Percentiles rank a stretch among this genome's conserved stretches.
phyloP scores from a whole-genome alignment of 2,113 vertebrate genomes.

The Ginglymostoma cirratum region DNA sequence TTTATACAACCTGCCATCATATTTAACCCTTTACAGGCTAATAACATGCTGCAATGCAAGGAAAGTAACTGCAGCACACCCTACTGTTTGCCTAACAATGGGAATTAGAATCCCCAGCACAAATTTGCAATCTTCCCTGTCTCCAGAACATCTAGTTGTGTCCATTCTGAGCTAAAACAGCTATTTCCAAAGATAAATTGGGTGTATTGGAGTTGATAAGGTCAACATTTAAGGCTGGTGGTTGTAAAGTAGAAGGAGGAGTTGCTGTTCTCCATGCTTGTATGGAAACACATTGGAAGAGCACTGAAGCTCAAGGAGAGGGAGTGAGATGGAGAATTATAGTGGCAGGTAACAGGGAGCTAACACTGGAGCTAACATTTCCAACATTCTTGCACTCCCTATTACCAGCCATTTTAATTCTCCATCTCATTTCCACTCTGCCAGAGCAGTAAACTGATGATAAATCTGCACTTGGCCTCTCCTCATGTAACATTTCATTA shows the following conservation, averaged over 20 bases:
- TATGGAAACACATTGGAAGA: background rate
- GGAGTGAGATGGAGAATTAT: background rate
- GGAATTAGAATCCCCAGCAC: background rate
- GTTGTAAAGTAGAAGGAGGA: background rate
- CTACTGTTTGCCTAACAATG: background rate
- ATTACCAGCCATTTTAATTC: too few species aligned
- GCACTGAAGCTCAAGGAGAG: background rate
- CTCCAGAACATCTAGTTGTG: background rate
- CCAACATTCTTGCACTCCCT: too few species aligned
- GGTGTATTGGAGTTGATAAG: background rate
- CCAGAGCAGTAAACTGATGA: background rate
- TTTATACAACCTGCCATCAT: background rate
- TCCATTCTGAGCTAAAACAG: background rate
- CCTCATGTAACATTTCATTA: background rate
- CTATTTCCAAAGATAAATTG: background rate
- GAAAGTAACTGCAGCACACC: background rate
- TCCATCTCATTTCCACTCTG: background rate
- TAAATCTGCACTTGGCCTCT: background rate
- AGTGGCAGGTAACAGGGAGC: background rate
- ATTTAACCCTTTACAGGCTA: background rate
- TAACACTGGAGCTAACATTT: background rate
- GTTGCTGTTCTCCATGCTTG: background rate
- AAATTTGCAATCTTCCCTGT: background rate
- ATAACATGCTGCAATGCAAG: background rate
- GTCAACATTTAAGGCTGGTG: background rate